A percentile compares a stretch with the other conserved stretches of the same genome.
These are phyloP conservation scores for Sinodicranocentrus sp. DNA, from an alignment of 2,888 invertebrate genomes.

Conservation along the genomic window DNA sequence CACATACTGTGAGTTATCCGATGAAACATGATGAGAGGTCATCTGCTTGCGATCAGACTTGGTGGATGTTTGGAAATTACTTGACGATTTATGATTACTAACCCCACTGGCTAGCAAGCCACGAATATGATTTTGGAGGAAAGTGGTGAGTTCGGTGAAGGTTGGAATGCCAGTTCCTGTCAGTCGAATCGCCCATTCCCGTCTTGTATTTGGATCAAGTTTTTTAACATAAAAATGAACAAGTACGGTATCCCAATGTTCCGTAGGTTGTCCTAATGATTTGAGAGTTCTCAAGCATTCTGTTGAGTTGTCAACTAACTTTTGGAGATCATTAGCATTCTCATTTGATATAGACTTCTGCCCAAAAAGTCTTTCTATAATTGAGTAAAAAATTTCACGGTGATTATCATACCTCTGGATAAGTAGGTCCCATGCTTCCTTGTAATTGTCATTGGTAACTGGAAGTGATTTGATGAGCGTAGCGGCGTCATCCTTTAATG, in stretches of 20 bases:
- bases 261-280: neutral
- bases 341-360: neutral
- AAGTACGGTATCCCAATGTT: slow-evolving; percentile 37
- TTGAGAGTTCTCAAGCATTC: slow-evolving; percentile 8
- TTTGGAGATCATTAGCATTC: neutral
- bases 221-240: neutral
- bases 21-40: neutral
- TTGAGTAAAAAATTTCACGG: slow-evolving; percentile 19
- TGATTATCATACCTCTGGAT: slow-evolving; percentile 48
- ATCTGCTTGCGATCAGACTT: no score
- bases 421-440: slow-evolving; percentile 53
- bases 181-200: slow-evolving; percentile 25
- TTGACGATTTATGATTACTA: neutral
- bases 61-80: neutral
- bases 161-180: slow-evolving; percentile 3
- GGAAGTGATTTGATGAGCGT: slow-evolving; percentile 20
- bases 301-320: slow-evolving; percentile 2
- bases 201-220: slow-evolving; percentile 15
- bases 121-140: slow-evolving; percentile 10
- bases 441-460: slow-evolving; percentile 45
- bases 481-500: slow-evolving; percentile 35
- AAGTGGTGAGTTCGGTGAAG: neutral
- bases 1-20: neutral
- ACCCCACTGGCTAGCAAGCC: slow-evolving; percentile 4
- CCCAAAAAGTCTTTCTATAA: neutral